These are phyloP conservation scores for Xenops minutus DNA, from an alignment of 2,797 vertebrate genomes.

Conservation along the genomic window DNA sequence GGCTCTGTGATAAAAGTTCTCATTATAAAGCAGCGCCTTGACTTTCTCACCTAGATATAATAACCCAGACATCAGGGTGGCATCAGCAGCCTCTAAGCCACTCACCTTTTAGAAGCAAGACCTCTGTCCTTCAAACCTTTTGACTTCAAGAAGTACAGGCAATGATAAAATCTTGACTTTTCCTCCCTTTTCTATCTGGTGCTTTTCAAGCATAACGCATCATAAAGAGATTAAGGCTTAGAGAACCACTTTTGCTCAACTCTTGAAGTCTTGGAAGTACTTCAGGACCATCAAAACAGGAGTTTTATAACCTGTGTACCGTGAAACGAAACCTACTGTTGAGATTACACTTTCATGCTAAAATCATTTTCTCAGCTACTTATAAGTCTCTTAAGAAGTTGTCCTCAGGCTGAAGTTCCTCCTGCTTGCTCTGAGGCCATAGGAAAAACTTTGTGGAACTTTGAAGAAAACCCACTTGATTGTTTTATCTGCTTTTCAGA, in stretches of 20 bases:
- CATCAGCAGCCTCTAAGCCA: not conserved
- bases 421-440: not conserved
- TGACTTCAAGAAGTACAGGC: not conserved
- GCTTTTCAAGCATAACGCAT: not conserved
- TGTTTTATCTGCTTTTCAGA: slow-evolving; percentile 28
- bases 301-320: not conserved
- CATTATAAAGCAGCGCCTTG: not conserved
- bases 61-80: not conserved
- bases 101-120: not conserved
- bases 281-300: not conserved
- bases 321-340: not conserved
- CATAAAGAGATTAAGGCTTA: not conserved
- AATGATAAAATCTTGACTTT: not conserved
- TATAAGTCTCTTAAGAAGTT: not conserved
- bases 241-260: not conserved
- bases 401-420: not conserved
- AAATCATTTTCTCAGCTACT: not conserved
- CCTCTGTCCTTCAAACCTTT: not conserved
- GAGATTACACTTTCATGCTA: slow-evolving; percentile 22
- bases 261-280: not conserved
- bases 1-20: not conserved
- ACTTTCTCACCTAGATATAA: not conserved
- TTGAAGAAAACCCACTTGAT: slow-evolving; percentile 40
- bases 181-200: not conserved
- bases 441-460: not conserved